Conservation (phyloP, 2,113 vertebrate species). For the Ardeotis arabs region DNA sequence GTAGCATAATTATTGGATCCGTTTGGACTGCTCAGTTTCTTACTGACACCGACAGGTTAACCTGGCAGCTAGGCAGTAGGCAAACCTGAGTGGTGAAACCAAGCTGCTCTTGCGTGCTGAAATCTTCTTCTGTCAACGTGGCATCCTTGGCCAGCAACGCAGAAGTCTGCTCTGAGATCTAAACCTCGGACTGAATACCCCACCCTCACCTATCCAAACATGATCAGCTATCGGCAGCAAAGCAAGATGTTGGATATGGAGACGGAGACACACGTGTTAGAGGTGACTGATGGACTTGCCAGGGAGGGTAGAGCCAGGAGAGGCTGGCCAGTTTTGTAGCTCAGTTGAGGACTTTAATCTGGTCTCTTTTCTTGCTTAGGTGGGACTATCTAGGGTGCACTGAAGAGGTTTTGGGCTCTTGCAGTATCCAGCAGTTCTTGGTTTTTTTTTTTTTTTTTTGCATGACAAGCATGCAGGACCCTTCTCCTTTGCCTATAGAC, state of each 20-base stretch:
- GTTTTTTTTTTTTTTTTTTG: not conserved
- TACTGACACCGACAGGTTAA: not conserved
- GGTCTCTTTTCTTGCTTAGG: not conserved
- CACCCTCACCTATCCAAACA: accelerated
- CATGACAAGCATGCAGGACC: not conserved
- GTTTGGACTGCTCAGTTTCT: not conserved
- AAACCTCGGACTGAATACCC: not conserved
- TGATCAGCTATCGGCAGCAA: not conserved
- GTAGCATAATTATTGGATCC: constrained; percentile 2
- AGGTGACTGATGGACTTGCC: not conserved
- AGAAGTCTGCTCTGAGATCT: not conserved
- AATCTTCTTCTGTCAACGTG: not conserved
- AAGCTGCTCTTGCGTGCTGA: not conserved
- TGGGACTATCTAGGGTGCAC: not conserved
- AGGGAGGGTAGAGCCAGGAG: not conserved
- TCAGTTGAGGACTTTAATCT: not conserved
- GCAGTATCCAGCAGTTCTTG: not conserved
- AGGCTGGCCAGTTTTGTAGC: not conserved
- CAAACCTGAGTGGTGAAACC: not conserved
- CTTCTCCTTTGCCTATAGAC: not conserved
- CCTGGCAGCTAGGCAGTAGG: not conserved
- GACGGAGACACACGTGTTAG: not conserved
- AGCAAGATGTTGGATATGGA: not conserved
- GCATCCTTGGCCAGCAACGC: not conserved
- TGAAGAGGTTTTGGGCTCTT: not conserved